These are phyloP conservation scores for Proteles cristata DNA, from an alignment of 2,113 vertebrate species.

Conservation along the genomic window DNA sequence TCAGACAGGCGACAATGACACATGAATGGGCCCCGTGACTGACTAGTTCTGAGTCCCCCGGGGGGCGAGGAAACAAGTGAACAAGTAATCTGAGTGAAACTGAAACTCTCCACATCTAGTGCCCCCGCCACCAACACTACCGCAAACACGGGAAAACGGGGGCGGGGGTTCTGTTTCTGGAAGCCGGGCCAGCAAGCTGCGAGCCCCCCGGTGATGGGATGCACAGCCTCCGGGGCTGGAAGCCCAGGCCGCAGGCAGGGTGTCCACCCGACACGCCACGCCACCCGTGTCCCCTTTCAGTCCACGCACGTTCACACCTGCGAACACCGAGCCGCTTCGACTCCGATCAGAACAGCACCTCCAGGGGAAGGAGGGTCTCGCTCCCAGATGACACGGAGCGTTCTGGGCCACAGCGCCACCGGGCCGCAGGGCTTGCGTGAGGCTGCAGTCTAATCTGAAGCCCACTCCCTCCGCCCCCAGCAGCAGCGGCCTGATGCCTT, in stretches of 20 bases:
- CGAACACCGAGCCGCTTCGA: not conserved
- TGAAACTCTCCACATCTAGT: rapidly evolving
- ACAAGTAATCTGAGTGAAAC: rapidly evolving
- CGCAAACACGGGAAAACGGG: rapidly evolving
- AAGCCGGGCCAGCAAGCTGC: rapidly evolving
- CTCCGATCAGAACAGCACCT: rapidly evolving
- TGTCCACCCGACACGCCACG: not conserved
- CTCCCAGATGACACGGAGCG: rapidly evolving
- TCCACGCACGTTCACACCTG: rapidly evolving
- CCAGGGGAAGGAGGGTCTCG: rapidly evolving
- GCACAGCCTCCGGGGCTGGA: rapidly evolving
- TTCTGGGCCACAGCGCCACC: rapidly evolving
- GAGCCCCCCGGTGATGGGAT: rapidly evolving
- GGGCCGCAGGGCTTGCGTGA: rapidly evolving
- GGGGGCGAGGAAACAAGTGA: not conserved
- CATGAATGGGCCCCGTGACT: rapidly evolving
- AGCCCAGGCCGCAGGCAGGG: no score
- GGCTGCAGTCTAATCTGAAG: not conserved
- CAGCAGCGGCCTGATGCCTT: rapidly evolving
- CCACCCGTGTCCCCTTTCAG: rapidly evolving
- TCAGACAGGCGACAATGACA: rapidly evolving
- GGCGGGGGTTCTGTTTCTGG: no score
- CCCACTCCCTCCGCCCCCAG: not conserved
- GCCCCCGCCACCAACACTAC: rapidly evolving
- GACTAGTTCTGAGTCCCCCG: rapidly evolving